phyloP scores from a whole-genome alignment of 2,797 vertebrate genomes.

The Poeciliopsis presidionis region DNA sequence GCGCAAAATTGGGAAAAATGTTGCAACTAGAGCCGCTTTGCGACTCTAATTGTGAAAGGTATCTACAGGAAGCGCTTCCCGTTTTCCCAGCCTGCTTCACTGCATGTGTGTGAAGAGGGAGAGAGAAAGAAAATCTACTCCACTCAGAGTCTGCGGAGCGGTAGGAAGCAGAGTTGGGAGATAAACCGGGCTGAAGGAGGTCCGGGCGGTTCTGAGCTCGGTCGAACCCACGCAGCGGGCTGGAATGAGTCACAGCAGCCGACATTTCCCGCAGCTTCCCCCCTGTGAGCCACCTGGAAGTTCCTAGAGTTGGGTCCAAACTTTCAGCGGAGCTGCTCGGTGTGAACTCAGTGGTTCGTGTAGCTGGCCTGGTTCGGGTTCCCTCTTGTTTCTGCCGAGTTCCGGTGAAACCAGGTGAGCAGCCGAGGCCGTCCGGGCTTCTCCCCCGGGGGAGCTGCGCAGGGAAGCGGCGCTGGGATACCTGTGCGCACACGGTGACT shows the following conservation, averaged over 20 bases:
- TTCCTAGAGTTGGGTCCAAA: constrained; percentile 53
- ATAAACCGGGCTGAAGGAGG: constrained; percentile 43
- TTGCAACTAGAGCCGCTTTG: too few species aligned
- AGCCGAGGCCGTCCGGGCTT: constrained; percentile 11
- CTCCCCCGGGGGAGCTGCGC: constrained; percentile 32
- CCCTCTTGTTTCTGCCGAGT: constrained; percentile 47
- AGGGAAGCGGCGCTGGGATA: constrained; percentile 41
- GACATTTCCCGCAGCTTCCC: not conserved
- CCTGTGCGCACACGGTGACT: constrained; percentile 51
- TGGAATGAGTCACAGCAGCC: constrained; percentile 14
- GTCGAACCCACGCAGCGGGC: constrained; percentile 24
- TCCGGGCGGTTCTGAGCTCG: constrained; percentile 35
- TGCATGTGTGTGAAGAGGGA: not conserved
- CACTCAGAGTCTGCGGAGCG: constrained; percentile 23
- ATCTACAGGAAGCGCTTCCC: not conserved
- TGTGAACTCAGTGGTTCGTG: constrained; percentile 26
- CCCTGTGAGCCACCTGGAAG: constrained; percentile 26
- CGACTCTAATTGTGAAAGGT: constrained; percentile 52
- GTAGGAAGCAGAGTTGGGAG: constrained; percentile 64
- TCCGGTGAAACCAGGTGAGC: constrained; percentile 53
- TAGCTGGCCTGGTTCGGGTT: constrained; percentile 22
- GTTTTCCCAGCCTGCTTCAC: not conserved
- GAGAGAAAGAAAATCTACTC: not conserved
- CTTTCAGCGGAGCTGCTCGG: constrained; percentile 54
- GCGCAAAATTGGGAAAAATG: not conserved